These are phyloP conservation scores for Dinoponera quadriceps DNA, from an alignment of 1,140 invertebrate species.

Conservation along the genomic window DNA sequence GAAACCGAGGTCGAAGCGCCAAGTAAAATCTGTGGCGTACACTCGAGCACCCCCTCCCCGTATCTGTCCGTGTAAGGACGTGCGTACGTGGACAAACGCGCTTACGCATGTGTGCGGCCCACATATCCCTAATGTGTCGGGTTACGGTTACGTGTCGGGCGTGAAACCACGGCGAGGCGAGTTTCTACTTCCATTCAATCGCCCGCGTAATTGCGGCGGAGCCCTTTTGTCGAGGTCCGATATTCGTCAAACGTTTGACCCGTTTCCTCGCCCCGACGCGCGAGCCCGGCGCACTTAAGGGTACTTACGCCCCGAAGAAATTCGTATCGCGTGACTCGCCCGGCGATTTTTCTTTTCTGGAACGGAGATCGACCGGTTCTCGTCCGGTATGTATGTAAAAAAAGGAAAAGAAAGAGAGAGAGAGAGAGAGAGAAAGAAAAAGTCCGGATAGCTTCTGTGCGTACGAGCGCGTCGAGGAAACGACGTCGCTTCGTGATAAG, in stretches of 20 bases:
- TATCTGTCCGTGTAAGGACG: no score
- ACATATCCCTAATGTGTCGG: conserved; percentile 58
- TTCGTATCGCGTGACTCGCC: conserved; percentile 58
- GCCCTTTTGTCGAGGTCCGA: conserved; percentile 52
- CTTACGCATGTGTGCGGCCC: conserved; percentile 28
- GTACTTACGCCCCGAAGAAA: conserved; percentile 50
- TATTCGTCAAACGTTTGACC: conserved; percentile 62
- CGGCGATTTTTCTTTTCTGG: conserved; percentile 22
- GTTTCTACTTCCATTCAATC: conserved; percentile 59
- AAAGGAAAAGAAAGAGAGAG: no score
- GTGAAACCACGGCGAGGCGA: conserved; percentile 50
- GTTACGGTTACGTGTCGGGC: conserved; percentile 56
- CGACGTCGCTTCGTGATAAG: conserved; percentile 8
- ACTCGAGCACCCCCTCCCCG: no score
- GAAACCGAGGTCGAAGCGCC: no score
- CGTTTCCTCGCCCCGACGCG: conserved; percentile 41
- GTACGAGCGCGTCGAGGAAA: conserved; percentile 1
- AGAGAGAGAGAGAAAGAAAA: no score
- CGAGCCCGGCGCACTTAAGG: conserved; percentile 24
- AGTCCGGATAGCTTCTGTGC: neutral
- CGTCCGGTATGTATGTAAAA: conserved; percentile 9
- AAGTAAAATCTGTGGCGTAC: no score
- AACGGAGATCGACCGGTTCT: conserved; percentile 56
- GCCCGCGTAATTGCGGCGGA: conserved; percentile 48
- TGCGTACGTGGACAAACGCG: neutral